Conservation (phyloP, 1,140 invertebrate species). For the Bombus consobrinus region DNA sequence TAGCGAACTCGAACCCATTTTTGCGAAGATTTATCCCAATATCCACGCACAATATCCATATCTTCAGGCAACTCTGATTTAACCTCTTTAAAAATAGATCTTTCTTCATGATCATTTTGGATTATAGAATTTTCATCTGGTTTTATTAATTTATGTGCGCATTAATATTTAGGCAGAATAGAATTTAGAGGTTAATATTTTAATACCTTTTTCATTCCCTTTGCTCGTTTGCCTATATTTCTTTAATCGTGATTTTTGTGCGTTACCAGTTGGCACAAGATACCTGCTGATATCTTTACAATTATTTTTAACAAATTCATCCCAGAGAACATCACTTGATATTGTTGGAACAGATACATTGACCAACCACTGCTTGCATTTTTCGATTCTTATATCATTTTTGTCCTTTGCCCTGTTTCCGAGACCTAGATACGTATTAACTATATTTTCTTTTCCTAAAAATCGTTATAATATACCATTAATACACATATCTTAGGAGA, state of each 20-base stretch:
- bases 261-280: too few relatives aligned
- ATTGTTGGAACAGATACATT: not conserved
- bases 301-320: conserved; percentile 28
- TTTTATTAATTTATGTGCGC: not conserved
- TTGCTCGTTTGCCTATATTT: not conserved
- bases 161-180: not conserved
- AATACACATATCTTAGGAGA: not conserved
- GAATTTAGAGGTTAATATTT: not conserved
- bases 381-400: not conserved
- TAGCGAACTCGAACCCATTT: not conserved
- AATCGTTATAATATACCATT: not conserved
- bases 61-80: not conserved
- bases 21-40: not conserved
- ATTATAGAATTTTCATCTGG: not conserved
- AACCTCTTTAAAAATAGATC: not conserved
- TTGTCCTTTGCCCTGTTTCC: not conserved
- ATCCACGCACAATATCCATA: not conserved
- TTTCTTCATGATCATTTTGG: too few relatives aligned
- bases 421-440: not conserved
- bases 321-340: conserved; percentile 10
- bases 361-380: not conserved
- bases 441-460: not conserved
- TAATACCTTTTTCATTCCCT: not conserved
- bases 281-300: not conserved
- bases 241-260: not conserved